Base-by-base conservation (phyloP, 2,888 invertebrate genomes). In the Mallateleia sp. region DNA sequence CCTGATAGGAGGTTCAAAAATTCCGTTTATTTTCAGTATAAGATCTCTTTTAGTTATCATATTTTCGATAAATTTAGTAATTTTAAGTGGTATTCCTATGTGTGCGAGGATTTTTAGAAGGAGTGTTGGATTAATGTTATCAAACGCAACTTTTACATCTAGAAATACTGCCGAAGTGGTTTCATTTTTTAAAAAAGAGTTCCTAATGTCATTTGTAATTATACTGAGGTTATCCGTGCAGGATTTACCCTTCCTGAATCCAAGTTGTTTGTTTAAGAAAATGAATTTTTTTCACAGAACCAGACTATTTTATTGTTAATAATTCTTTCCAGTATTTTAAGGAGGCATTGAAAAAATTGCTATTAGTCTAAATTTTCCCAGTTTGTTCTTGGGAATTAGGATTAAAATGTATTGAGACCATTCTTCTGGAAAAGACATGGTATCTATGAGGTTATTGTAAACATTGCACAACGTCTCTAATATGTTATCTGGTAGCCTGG, bases 321-420 rank as follows among this genome's bases (percentile, higher is more conserved):
- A 0, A 62, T 18, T 62, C 42, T 62, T 22, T 62, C 62, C 0
- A 62, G 3, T 6, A 62, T 8, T 38, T 62, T 62, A 2, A 62
- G 20, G 0, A 62, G 7, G 20, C 62, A 9, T 11, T 38, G 38
- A 14, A 11, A 38, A 2, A 38, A 11, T n/a, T 2, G 38, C 38
- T 9, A 38, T 38, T 9, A 42, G 62, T 7, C 62, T 7, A 18
- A 62, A 62, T 38, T 62, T 62, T n/a, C 34, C 34, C 1, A 20
- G 15, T 42, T 24, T 20, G 1, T 2, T 5, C 11, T 62, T 62
- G 4, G 38, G 62, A 8, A 62, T 34, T 22, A 62, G 24, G 8
- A 62, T 20, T n/a, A 62, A 14, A 7, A 62, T 7, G 22, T 38
- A 62, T 6, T 62, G 5, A 38, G 18, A 38, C 62, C 62, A 62